Percentiles rank a stretch among this genome's conserved stretches.
phyloP scores from a whole-genome alignment of 2,113 vertebrate genomes.

The Holacanthus passer region DNA sequence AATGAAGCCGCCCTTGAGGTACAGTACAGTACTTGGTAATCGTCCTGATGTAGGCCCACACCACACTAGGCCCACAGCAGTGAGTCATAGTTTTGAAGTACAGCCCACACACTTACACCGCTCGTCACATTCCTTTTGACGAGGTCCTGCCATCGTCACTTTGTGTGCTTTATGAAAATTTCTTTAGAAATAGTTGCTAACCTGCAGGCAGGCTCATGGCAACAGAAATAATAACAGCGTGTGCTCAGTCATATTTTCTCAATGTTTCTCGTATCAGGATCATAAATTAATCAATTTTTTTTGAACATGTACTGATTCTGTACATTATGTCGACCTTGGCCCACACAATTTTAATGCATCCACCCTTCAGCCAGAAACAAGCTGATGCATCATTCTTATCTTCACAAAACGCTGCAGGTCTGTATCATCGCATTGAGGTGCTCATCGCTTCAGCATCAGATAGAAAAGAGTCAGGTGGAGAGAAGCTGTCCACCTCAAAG shows the following conservation, averaged over 20 bases:
- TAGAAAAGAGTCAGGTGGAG: background rate
- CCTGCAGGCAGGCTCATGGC: slow-evolving; percentile 3
- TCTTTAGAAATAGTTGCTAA: slow-evolving; percentile 5
- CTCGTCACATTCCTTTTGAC: slow-evolving; percentile 29
- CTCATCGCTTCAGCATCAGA: background rate
- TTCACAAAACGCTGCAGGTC: background rate
- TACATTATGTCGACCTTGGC: background rate
- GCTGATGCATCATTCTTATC: slow-evolving; percentile 2
- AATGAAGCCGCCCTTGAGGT: background rate
- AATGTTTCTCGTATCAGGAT: background rate
- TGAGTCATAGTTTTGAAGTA: slow-evolving; percentile 64
- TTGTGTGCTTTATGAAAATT: background rate
- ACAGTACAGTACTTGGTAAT: background rate
- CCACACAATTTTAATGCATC: background rate
- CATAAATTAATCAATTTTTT: background rate
- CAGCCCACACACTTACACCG: slow-evolving; percentile 45
- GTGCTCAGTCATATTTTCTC: background rate
- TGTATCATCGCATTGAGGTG: background rate
- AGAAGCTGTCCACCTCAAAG: background rate
- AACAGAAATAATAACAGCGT: slow-evolving; percentile 3
- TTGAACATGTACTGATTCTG: background rate
- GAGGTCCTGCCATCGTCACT: slow-evolving; percentile 9
- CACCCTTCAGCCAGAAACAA: background rate
- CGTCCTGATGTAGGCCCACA: slow-evolving; percentile 29
- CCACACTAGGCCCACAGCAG: slow-evolving; percentile 23